phyloP scores from a whole-genome alignment of 2,797 vertebrate genomes.

The Gobionotothen gibberifrons region DNA sequence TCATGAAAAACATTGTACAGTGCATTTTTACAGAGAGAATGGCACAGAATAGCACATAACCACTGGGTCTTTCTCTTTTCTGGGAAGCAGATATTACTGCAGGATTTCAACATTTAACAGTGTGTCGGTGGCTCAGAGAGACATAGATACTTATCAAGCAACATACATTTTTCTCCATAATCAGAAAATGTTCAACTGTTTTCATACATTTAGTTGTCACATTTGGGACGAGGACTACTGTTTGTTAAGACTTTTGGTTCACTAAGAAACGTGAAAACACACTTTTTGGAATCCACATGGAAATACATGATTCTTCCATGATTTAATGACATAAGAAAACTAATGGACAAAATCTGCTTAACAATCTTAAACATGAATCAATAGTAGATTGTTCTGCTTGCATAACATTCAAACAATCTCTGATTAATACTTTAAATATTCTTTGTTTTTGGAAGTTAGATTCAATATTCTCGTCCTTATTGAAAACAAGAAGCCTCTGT shows the following conservation, averaged over 20 bases:
- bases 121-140: too few species aligned
- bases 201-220: neutral
- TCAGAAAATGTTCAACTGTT: neutral
- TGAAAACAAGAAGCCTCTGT: conserved; percentile 16
- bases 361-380: neutral
- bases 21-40: neutral
- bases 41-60: neutral
- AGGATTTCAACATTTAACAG: conserved; percentile 3
- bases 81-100: neutral
- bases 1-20: neutral
- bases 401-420: conserved; percentile 9
- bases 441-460: conserved; percentile 4
- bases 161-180: too few species aligned
- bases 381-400: conserved; percentile 18
- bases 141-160: too few species aligned
- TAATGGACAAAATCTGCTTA: conserved; percentile 5
- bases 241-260: neutral
- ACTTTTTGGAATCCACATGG: neutral
- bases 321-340: conserved; percentile 4
- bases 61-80: neutral
- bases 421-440: conserved; percentile 1
- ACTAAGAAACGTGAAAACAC: neutral
- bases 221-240: neutral
- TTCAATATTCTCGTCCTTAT: conserved; percentile 9
- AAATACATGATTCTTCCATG: conserved; percentile 3